phyloP scores from a whole-genome alignment of 1,140 invertebrate genomes.

The Sipha flava region DNA sequence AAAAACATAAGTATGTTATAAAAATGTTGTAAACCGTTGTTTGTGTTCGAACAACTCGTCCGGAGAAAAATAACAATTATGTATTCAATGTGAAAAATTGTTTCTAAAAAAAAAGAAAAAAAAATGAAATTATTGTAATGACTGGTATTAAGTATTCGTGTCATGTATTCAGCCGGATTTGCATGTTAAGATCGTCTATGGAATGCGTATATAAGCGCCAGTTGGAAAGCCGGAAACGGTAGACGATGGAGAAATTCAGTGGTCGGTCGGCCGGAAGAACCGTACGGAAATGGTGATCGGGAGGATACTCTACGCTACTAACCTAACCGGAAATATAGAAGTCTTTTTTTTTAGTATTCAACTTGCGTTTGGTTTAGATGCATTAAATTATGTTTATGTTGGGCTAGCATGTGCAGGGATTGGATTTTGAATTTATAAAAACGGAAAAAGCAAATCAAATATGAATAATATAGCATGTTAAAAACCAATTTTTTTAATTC shows the following conservation, averaged over 20 bases:
- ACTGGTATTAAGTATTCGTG: not conserved
- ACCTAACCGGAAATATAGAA: constrained; percentile 3
- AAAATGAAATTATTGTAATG: not conserved
- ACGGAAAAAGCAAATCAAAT: no score
- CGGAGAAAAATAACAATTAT: not conserved
- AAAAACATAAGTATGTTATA: no score
- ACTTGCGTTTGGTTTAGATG: not conserved
- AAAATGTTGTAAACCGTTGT: no score
- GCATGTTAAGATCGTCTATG: not conserved
- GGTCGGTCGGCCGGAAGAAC: constrained; percentile 6
- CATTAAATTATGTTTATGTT: not conserved
- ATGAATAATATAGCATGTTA: no score
- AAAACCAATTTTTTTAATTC: no score
- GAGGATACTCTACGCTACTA: not conserved
- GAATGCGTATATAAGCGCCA: not conserved
- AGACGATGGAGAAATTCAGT: not conserved
- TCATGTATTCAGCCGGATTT: not conserved
- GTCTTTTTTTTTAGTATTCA: not conserved
- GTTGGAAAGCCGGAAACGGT: not conserved
- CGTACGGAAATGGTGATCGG: constrained; percentile 24
- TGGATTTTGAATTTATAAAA: not conserved
- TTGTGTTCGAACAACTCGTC: not conserved
- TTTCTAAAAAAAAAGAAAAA: not conserved
- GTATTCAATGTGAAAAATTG: not conserved
- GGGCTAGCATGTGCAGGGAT: not conserved